Evolutionary conservation across 1,140 invertebrate genomes (phyloP), one percentile per base, ranked within the genome.

Genomic region (Gonioctena quinquepunctata): DNA sequence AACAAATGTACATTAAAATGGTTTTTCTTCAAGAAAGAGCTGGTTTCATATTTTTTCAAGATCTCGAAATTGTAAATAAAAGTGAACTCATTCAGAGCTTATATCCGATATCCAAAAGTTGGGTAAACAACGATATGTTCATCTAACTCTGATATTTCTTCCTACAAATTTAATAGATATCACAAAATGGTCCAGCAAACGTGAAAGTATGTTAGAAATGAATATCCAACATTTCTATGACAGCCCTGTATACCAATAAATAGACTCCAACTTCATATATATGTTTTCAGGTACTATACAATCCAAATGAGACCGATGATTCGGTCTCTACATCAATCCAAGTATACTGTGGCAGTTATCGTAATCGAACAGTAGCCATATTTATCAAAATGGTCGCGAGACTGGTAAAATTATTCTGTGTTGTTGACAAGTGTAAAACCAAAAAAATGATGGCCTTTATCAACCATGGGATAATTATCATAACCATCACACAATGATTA

Each of bases 241-340:
- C 26, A 57, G 52, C 66, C 56, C 66, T 42, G 52, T 59, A 59
- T 67, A 11, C 25, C 23, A 59, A 67, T 67, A 60, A 67, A 67
- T 67, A 67, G 50, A 66, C 21, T 67, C 54, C 66, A 23, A 59
- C 66, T 67, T 67, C 66, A 67, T 26, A 60, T 54, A n/a, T n/a
- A 67, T 59, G 57, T 48, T 59, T 67, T 67, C 66, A 67, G 66
- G 66, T 67, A 67, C 66, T 23, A 48, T 67, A 60, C 66, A 67
- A 59, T 67, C 66, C 66, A 50, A 59, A 42, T 33, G 52, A 59
- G 66, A 67, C 56, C 13, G 19, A 56, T 25, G 19, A 56, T 25
- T 16, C 19, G 8, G 56, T 60, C 66, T 59, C 66, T 16, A 48
- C 66, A 67, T 67, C 66, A 22, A 28, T 59, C 66, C 66, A 67